Conservation (phyloP, 2,888 invertebrate species). For the Drosophila paracracens region DNA sequence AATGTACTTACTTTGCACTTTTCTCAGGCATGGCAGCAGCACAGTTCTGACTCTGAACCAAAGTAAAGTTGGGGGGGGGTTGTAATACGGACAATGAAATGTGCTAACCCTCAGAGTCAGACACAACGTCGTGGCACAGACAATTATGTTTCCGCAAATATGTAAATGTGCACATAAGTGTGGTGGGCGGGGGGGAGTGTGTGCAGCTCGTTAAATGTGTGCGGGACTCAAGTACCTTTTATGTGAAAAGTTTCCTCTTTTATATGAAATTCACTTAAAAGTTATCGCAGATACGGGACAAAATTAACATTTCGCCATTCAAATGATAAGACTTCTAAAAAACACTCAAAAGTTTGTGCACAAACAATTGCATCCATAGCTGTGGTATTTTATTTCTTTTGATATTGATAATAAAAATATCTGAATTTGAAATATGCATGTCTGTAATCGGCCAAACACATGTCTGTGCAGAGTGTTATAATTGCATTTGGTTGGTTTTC, state of each 20-base stretch:
- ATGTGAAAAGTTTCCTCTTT: conserved; percentile 67
- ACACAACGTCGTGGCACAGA: conserved; percentile 38
- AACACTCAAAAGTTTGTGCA: conserved; percentile 1
- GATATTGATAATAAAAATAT: neutral
- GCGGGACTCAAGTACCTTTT: conserved; percentile 50
- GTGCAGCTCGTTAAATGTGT: conserved; percentile 41
- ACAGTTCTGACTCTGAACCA: neutral
- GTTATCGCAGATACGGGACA: conserved; percentile 52
- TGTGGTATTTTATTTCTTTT: neutral
- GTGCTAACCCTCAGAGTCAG: conserved; percentile 35
- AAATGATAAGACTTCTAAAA: conserved; percentile 13
- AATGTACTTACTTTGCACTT: conserved; percentile 48
- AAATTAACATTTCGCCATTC: conserved; percentile 61
- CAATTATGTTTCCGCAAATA: conserved; percentile 67
- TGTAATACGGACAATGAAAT: conserved; percentile 33
- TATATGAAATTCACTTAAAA: conserved; percentile 65
- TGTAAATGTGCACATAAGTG: conserved; percentile 52
- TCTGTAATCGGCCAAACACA: neutral
- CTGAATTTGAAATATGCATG: neutral
- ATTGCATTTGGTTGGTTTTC: neutral
- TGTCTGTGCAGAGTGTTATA: neutral
- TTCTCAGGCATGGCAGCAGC: neutral
- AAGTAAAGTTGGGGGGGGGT: neutral
- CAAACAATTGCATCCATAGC: neutral
- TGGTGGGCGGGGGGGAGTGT: conserved; percentile 17